Base-by-base conservation (phyloP, 2,888 invertebrate species). In the Drosophila pegasa region DNA sequence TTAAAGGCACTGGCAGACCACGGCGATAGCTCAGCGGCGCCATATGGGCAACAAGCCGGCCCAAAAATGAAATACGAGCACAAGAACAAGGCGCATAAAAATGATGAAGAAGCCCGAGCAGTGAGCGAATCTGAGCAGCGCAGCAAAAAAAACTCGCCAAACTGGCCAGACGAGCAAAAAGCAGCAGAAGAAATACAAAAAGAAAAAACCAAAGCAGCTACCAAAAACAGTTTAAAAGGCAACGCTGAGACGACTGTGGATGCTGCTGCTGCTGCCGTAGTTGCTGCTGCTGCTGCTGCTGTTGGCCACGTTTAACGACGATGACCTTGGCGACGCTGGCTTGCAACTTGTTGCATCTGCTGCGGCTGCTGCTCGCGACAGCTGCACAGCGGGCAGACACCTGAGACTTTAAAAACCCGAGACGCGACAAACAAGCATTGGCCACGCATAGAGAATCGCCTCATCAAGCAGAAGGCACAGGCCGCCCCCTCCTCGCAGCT, bases 331-430 rank as follows among this genome's bases (percentile, higher is more conserved):
- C 87, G 75, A 80, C 73, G 87, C 68, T 80, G 80, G 66, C 69
- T 78, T 67, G 75, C 82, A 87, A 83, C 87, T 83, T 87, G 87
- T 88, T 84, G 87, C 87, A 84, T 74, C 64, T 81, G 71, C 69
- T 64, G 62, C 37, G 20, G 71, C 61, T 80, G 71, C 69, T 38
- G 47, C 55, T 58, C 51, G 63, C 70, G 75, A 87, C 88, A 88
- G 88, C 83, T 83, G 88, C 79, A 58, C 72, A 80, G 69, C 65
- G 41, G 67, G 62, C 71, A 88, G 87, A 87, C 87, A 88, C 85
- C 87, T 88, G 89, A 58, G 62, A 35, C 62, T 61, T 2, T 54
- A 18, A 40, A 40, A 70, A 43, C 47, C 29, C 9, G 31, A 71
- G 71, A 64, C 64, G 45, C 62, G 66, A 66, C 66, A 52, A 41